Evolutionary conservation across 2,888 invertebrate genomes (phyloP), one percentile per base, ranked within the genome.

Genomic region (Autographa pulchrina): DNA sequence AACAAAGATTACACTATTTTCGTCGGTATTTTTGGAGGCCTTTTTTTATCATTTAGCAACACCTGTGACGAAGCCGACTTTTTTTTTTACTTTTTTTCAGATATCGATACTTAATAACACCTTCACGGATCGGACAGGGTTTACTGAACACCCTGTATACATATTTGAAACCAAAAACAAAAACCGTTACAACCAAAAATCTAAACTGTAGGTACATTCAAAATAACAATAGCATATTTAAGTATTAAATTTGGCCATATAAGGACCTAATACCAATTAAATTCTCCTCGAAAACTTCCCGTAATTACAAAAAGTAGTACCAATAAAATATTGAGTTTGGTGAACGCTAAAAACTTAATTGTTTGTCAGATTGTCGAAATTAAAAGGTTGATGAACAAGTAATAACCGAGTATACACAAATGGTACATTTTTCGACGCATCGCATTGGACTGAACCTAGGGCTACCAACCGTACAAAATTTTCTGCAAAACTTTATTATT

Each of bases 341-440:
- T 56, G 59, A 43, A 66, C 62, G 56, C 31, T 77, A 81, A 83
- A 79, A 77, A 83, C 83, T 76, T 83, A 83, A 83, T 83, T 83
- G 83, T 76, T 77, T 71, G 68, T 72, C 20, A 77, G 83, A 83
- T 83, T 83, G 83, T 77, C 83, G 81, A 83, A 83, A 83, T 83
- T 81, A 83, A 83, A 83, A 83, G 81, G 83, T 81, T 83, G 83
- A 83, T 81, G 83, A 77, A 81, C 83, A 83, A 83, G 81, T 83
- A 83, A 83, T 83, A 83, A 77, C 75, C 72, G 72, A 61, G 59
- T 74, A 76, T 77, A 75, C 79, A 76, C 83, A 84, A 87, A 88
- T 83, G 85, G 86, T 82, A 85, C 86, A 86, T 87, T 87, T 88
- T 88, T 88, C 87, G 84, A 86, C 83, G 88, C 84, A 89, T 89